Evolutionary conservation across 2,888 invertebrate genomes (phyloP).

Genomic region (Gastracanthus pulcherrimus): DNA sequence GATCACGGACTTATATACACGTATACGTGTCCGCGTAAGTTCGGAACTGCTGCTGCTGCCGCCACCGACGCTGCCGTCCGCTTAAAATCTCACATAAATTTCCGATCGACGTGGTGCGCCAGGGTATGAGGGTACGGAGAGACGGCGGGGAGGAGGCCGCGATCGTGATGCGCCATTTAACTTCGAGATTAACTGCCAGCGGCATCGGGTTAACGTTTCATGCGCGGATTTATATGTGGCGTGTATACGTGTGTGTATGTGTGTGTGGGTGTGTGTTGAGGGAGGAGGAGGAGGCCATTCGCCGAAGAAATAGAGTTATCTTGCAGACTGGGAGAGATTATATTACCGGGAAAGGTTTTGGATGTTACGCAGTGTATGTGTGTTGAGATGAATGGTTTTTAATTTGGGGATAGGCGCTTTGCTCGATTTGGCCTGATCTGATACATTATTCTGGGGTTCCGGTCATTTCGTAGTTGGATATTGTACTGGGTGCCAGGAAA

Average conservation of each 20-base stretch:
- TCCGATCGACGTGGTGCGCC: constrained; percentile 21
- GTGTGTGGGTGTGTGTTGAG: neutral
- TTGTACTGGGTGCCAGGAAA: no score
- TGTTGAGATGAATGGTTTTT: constrained; percentile 27
- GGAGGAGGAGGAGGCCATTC: no score
- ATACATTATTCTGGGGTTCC: no score
- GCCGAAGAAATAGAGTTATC: constrained; percentile 36
- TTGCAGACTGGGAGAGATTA: neutral
- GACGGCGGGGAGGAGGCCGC: neutral
- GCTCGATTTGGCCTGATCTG: no score
- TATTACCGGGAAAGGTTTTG: no score
- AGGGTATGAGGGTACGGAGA: neutral
- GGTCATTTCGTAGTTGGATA: no score
- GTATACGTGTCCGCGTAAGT: constrained; percentile 35
- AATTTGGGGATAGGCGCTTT: neutral
- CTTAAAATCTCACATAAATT: constrained; percentile 62
- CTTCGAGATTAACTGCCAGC: constrained; percentile 53
- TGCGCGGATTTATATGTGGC: constrained; percentile 35
- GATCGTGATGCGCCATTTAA: constrained; percentile 58
- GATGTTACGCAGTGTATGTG: no score
- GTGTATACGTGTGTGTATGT: neutral
- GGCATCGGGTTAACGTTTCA: constrained; percentile 52
- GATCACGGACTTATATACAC: constrained; percentile 6
- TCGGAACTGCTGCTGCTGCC: neutral
- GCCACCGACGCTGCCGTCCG: constrained; percentile 17